Evolutionary conservation across 2,113 vertebrate genomes (phyloP), one percentile per base, ranked within the genome.

Genomic region (Peromyscus maniculatus): DNA sequence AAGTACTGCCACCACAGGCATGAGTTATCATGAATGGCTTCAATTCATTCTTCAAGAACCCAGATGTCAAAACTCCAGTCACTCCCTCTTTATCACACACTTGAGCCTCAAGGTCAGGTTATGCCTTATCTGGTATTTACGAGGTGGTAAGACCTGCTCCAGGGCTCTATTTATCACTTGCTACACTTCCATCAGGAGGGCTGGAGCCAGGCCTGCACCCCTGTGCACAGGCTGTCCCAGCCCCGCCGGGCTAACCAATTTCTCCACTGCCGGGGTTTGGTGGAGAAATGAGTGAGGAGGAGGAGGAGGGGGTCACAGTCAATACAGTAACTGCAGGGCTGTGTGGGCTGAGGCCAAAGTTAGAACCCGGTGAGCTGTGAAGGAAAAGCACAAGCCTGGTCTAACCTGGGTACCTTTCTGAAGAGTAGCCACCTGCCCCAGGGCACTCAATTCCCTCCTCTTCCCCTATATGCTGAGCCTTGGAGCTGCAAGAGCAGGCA

Each of bases 111-210:
- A 72, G 9, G 49, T 33, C 79, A 31, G 24, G n/a, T 36, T 86
- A 57, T 36, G 31, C 57, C 64, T 57, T 8, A 16, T 3, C 24
- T 12, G n/a, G 64, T 16, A 7, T 33, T 64, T 84, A 46, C 3
- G 9, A 31, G 66, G 39, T 0, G 2, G 28, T 39, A 69, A 80
- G 8, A 52, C 46, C 52, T 39, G 1, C 10, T 8, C 2, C 11
- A 0, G 19, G n/a, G n/a, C 1, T 10, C 4, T 36, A 28, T 19
- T 57, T 13, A 10, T 16, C 66, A 22, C 17, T 36, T 11, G 39
- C 33, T 22, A 59, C 10, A 49, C 49, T 75, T 22, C 62, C 67
- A 36, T 67, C 21, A 4, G 21, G 57, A 39, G 33, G 39, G 55
- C 7, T 19, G 24, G 28, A 69, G 66, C 22, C 10, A 22, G 26